Base-by-base conservation (phyloP, 2,797 vertebrate genomes). In the Gouania willdenowi region DNA sequence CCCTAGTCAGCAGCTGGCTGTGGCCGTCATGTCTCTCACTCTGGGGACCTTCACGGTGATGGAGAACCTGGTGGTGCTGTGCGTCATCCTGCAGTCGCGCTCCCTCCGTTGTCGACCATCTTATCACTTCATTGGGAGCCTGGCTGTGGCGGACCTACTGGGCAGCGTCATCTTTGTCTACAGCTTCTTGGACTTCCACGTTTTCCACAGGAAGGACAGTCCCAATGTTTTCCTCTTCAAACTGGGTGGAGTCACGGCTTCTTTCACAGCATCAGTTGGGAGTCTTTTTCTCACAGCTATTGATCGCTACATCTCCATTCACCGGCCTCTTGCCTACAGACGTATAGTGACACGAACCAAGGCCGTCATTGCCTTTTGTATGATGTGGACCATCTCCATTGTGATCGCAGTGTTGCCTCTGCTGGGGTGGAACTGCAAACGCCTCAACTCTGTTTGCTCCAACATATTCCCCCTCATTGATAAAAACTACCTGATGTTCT, bases 281-380 rank as follows among this genome's bases (percentile, higher is more conserved):
- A 99, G 97, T 73, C 94, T 99, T 59, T 99, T 99, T 74, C 92
- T 99, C 81, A 99, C 97, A 0, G 97, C 97, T 47, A 99, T 99
- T 4, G 97, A 99, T 81, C 88, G 97, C 12, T 99, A 99, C 81
- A 96, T 99, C 75, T 99, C 96, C 24, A 99, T 99, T 61, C 97
- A 99, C 77, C 91, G 93, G 66, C 97, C 97, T 0, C 82, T 99
- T 30, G 90, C 96, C 46, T 99, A 99, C 67, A 91, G 97, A 79
- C 93, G 95, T 72, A 99, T 99, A 17, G 97, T 98, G 66, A 99
- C 97, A 4, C 89, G 94, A 77, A 93, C 93, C 75, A 98, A 97
- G 87, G 97, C 97, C 0, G 96, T 99, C 47, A 93, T 98, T 49
- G 97, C 97, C 3, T 98, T 99, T 73, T 96, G 93, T 54, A 69